Base-by-base conservation (phyloP, 2,113 vertebrate genomes). In the Aegotheles bennettii region DNA sequence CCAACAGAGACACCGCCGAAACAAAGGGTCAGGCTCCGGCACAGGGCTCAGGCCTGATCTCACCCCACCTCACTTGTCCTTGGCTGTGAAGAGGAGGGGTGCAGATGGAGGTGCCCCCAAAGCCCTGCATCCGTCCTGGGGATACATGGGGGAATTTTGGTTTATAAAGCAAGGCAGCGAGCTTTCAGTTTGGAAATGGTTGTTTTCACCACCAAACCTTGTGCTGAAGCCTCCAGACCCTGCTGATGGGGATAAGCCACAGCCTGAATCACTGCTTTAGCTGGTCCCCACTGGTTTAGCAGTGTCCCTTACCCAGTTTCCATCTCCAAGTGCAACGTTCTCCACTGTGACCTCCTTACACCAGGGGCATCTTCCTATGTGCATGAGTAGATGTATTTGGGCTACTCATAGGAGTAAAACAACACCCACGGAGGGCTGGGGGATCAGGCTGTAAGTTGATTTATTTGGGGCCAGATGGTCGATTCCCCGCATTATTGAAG, bases 1-100 rank as follows among this genome's bases (percentile, higher is more conserved):
- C 98, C 95, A 97, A 96, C 97, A 95, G 97, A 98, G 98, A 97
- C 96, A 95, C 96, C 38, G 89, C 93, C 5, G 92, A 97, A 97
- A 99, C 98, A 98, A 99, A 98, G 96, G 97, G 97, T 98, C 97
- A 97, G 96, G 93, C 93, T 95, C 76, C 71, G 90, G 94, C 96
- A 23, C 93, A 16, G 96, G 92, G 94, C 88, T 97, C 26, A 92
- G 96, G 94, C 92, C 92, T 33, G 61, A 81, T 95, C 97, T 76
- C 80, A 91, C 95, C 92, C 96, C 63, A 0, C 47, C 29, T 14
- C 5, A 7, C 75, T 45, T 13, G 13, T 25, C 77, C 92, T 60
- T 20, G 17, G 16, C 81, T 10, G 63, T 1, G 0, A 10, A 15
- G 33, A 12, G 5, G 5, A 61, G 75, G 69, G 88, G 69, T 20